These are phyloP conservation scores for Gnatocerus cornutus DNA, from an alignment of 2,888 invertebrate genomes.

Conservation along the genomic window DNA sequence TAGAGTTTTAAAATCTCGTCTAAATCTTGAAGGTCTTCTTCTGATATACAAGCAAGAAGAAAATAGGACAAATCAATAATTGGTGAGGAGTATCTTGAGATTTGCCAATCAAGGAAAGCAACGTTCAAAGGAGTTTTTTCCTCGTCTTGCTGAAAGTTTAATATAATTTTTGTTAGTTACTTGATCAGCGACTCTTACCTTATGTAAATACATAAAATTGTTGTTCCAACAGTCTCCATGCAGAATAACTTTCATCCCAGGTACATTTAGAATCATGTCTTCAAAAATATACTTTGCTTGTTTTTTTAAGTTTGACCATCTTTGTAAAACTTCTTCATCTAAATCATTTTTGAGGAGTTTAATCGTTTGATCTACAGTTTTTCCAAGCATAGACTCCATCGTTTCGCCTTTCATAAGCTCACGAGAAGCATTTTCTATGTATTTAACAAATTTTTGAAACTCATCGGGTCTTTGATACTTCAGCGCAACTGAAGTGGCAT, in stretches of 20 bases:
- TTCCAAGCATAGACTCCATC: not conserved
- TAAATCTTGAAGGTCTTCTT: constrained; percentile 57
- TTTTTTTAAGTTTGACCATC: constrained; percentile 8
- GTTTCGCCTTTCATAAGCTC: not conserved
- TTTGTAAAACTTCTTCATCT: not conserved
- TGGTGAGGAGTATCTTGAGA: constrained; percentile 53
- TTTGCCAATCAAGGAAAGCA: constrained; percentile 55
- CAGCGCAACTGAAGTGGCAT: constrained; percentile 49
- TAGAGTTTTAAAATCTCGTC: constrained; percentile 60
- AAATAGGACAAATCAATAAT: constrained; percentile 63
- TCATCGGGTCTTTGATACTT: constrained; percentile 38
- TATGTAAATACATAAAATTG: constrained; percentile 46
- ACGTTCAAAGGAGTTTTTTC: not conserved
- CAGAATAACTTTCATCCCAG: constrained; percentile 27
- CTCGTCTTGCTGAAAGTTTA: constrained; percentile 7
- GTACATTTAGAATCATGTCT: not conserved
- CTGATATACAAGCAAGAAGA: constrained; percentile 58
- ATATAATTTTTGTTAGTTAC: constrained; percentile 35
- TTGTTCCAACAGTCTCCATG: constrained; percentile 52
- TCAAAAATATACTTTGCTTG: not conserved
- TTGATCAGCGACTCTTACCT: constrained; percentile 52
- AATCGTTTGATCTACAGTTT: not conserved
- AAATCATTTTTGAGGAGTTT: constrained; percentile 19
- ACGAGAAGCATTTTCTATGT: not conserved
- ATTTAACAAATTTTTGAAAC: constrained; percentile 16